Evolutionary conservation across 2,113 vertebrate species (phyloP).

Genomic region (Motacilla alba): DNA sequence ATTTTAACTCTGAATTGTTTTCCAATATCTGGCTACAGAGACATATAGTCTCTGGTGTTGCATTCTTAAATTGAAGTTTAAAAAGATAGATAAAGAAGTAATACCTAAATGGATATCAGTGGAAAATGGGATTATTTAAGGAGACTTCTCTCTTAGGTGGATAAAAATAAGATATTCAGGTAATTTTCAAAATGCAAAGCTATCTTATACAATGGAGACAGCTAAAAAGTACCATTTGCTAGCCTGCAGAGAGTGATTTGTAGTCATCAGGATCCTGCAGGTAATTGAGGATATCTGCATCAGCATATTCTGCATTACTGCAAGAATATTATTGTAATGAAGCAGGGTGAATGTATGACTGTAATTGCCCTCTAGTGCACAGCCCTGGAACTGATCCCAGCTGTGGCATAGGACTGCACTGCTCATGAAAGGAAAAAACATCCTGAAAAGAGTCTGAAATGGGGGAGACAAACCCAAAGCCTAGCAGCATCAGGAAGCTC

Average conservation of each 20-base stretch:
- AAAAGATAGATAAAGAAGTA: slow-evolving; percentile 52
- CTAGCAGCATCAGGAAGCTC: neutral
- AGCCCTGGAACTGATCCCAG: slow-evolving; percentile 54
- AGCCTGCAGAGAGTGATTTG: slow-evolving; percentile 64
- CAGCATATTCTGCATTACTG: slow-evolving; percentile 13
- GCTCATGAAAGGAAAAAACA: neutral
- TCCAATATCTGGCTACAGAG: slow-evolving; percentile 20
- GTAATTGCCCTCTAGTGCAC: slow-evolving; percentile 69
- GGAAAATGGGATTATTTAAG: slow-evolving; percentile 62
- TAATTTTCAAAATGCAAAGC: slow-evolving; percentile 68
- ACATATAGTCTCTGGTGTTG: neutral
- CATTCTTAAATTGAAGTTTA: slow-evolving; percentile 42
- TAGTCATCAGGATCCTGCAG: slow-evolving; percentile 68
- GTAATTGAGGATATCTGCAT: slow-evolving; percentile 68
- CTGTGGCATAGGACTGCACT: neutral
- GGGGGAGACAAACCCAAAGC: neutral
- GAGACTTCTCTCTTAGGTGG: slow-evolving; percentile 35
- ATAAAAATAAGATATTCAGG: slow-evolving; percentile 69
- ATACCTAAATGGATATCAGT: slow-evolving; percentile 41
- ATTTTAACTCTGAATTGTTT: slow-evolving; percentile 57
- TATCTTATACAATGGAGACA: slow-evolving; percentile 48
- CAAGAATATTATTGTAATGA: slow-evolving; percentile 47
- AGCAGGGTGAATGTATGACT: accelerated
- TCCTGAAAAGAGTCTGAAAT: neutral
- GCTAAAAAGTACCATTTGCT: slow-evolving; percentile 58